A percentile compares a stretch with the other conserved stretches of the same genome.
phyloP scores from a whole-genome alignment of 2,113 vertebrate species.

The Thermophis baileyi region DNA sequence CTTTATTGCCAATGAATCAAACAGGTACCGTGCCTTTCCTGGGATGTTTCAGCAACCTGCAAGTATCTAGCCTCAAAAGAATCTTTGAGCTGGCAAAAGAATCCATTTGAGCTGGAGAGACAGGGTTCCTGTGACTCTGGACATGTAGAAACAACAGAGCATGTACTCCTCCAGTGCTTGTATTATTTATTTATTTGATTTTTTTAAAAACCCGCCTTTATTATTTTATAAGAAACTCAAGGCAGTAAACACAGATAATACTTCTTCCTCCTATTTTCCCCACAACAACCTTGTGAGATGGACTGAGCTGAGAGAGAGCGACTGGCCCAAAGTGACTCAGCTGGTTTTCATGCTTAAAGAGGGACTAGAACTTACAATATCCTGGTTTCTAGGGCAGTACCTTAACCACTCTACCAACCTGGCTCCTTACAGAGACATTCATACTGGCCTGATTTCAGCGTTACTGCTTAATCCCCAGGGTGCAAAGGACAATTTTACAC shows the following conservation, averaged over 20 bases:
- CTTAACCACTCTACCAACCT: background rate
- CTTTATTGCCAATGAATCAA: background rate
- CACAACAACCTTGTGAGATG: background rate
- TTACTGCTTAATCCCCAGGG: background rate
- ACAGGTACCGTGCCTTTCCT: background rate
- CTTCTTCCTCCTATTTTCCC: background rate
- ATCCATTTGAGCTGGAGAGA: background rate
- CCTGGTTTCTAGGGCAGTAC: background rate
- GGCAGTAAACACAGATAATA: background rate
- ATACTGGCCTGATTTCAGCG: background rate
- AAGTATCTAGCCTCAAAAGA: background rate
- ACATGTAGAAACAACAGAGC: background rate
- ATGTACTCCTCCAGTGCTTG: background rate
- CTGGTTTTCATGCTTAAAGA: background rate
- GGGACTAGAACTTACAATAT: background rate
- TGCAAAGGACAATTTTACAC: background rate
- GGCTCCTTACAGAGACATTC: background rate
- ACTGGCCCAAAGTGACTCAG: background rate
- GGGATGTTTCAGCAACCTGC: background rate
- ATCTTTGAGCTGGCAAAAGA: background rate
- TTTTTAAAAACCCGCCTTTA: background rate
- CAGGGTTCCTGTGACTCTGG: background rate
- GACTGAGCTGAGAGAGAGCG: background rate
- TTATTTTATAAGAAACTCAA: background rate
- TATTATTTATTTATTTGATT: background rate